Conservation (phyloP, 1,140 invertebrate species). For the Drosophila fuyamai region DNA sequence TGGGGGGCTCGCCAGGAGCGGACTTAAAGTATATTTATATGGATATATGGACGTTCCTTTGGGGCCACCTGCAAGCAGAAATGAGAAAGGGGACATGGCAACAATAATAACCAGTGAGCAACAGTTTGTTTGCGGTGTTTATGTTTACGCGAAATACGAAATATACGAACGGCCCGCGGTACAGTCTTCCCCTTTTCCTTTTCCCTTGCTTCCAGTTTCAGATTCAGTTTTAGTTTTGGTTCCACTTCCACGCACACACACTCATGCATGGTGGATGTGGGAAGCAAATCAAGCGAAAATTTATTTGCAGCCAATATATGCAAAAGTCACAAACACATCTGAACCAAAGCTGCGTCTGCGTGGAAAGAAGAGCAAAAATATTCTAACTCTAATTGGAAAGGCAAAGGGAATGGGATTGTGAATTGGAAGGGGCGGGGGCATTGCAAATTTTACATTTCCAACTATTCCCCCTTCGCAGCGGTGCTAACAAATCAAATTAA, state of each 20-base stretch:
- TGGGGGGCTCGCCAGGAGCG: slow-evolving; percentile 48
- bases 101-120: slow-evolving; percentile 70
- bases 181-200: slow-evolving; percentile 69
- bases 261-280: slow-evolving; percentile 10
- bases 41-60: slow-evolving; percentile 39
- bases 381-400: slow-evolving; percentile 54
- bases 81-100: slow-evolving; percentile 43
- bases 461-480: slow-evolving; percentile 26
- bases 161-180: slow-evolving; percentile 75
- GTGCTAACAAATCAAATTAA: slow-evolving; percentile 74
- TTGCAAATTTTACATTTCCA: slow-evolving; percentile 46
- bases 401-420: slow-evolving; percentile 2
- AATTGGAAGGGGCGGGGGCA: slow-evolving; percentile 2
- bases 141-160: slow-evolving; percentile 81
- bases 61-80: slow-evolving; percentile 59
- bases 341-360: slow-evolving; percentile 59
- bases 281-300: slow-evolving; percentile 75
- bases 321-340: slow-evolving; percentile 54
- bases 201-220: slow-evolving; percentile 45
- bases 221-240: slow-evolving; percentile 1
- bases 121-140: slow-evolving; percentile 79
- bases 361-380: slow-evolving; percentile 51
- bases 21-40: slow-evolving; percentile 42
- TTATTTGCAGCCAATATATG: slow-evolving; percentile 80
- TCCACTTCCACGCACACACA: slow-evolving; percentile 23